Evolutionary conservation across 1,140 invertebrate species (phyloP).

Genomic region (Heterodera schachtii): DNA sequence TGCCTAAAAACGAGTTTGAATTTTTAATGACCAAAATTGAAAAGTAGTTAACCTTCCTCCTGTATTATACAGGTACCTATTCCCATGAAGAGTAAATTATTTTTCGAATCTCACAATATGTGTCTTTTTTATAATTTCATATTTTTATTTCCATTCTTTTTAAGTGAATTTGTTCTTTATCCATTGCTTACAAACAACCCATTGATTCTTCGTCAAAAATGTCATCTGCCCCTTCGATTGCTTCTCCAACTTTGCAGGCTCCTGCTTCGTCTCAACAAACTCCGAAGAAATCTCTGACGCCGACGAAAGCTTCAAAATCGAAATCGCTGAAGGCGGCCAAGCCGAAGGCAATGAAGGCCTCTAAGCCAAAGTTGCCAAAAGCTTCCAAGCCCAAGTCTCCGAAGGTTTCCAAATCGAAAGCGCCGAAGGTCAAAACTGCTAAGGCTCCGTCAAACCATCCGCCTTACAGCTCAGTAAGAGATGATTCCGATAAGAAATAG

Average conservation of each 20-base stretch:
- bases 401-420: not conserved
- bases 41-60: too few relatives aligned
- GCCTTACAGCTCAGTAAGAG: constrained; percentile 17
- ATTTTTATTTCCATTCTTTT: not conserved
- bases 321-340: too few relatives aligned
- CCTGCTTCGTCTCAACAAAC: not conserved
- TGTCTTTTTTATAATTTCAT: too few relatives aligned
- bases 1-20: too few relatives aligned
- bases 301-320: not conserved
- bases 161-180: not conserved
- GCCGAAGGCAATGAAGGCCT: not conserved
- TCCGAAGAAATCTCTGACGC: constrained; percentile 8
- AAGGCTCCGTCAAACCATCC: constrained; percentile 11
- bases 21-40: too few relatives aligned
- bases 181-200: too few relatives aligned
- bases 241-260: not conserved
- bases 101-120: too few relatives aligned
- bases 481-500: not conserved
- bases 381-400: too few relatives aligned
- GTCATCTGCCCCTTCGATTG: not conserved
- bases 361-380: not conserved
- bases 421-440: not conserved
- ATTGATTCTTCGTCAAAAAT: not conserved
- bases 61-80: too few relatives aligned
- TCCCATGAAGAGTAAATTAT: too few relatives aligned